Conservation (phyloP, 2,888 invertebrate genomes). For the Venusia cambrica region DNA sequence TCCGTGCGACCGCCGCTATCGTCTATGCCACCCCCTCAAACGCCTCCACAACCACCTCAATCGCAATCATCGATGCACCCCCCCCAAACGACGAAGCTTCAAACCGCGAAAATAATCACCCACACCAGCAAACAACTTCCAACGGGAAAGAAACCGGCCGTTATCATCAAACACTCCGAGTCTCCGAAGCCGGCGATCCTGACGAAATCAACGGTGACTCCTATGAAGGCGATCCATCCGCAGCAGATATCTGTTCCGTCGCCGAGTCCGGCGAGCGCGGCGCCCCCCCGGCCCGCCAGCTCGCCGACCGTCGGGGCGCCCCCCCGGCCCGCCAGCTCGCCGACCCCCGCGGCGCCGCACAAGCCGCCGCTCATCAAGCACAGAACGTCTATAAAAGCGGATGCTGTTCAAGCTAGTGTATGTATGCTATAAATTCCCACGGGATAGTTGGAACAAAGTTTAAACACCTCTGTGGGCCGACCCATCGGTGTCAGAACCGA, state of each 20-base stretch:
- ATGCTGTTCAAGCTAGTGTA: constrained; percentile 45
- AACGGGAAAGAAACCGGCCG: constrained; percentile 12
- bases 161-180: constrained; percentile 19
- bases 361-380: constrained; percentile 63
- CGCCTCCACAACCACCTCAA: constrained; percentile 12
- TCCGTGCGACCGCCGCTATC: constrained; percentile 42
- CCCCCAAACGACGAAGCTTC: constrained; percentile 2
- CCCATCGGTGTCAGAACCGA: too few species aligned
- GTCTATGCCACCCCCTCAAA: constrained; percentile 29
- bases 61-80: constrained; percentile 4
- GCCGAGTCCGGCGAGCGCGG: constrained; percentile 28
- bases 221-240: constrained; percentile 25
- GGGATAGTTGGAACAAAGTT: too few species aligned
- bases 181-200: constrained; percentile 18
- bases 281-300: constrained; percentile 39
- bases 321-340: constrained; percentile 40
- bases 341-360: constrained; percentile 49
- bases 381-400: constrained; percentile 54
- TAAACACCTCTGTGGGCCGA: too few species aligned
- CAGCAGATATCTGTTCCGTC: constrained; percentile 25
- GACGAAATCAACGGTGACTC: constrained; percentile 16
- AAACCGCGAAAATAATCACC: constrained; percentile 10
- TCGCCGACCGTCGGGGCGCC: constrained; percentile 47
- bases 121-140: constrained; percentile 11
- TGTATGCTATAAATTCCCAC: too few species aligned